phyloP scores from a whole-genome alignment of 2,113 vertebrate species.

The Hippocampus comes region DNA sequence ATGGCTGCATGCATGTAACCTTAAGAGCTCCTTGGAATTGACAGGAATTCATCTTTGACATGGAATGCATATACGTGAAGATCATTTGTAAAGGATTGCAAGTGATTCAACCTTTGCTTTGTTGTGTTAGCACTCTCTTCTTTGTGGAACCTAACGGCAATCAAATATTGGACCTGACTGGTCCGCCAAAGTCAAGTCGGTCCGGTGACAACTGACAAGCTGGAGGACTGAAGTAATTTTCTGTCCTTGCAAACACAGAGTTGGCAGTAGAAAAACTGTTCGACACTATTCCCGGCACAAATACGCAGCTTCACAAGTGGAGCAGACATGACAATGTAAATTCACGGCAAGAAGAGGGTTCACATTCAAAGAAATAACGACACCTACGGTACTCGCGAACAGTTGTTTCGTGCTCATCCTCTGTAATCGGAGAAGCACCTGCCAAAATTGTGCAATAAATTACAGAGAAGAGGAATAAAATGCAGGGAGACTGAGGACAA shows the following conservation, averaged over 20 bases:
- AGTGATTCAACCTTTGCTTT: not conserved
- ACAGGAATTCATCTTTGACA: not conserved
- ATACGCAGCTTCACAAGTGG: not conserved
- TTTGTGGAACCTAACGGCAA: not conserved
- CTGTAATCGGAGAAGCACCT: conserved; percentile 39
- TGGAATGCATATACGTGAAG: not conserved
- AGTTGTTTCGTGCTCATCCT: conserved; percentile 24
- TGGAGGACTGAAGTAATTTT: not conserved
- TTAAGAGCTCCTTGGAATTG: not conserved
- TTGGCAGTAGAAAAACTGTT: conserved; percentile 1
- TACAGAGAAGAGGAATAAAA: conserved; percentile 29
- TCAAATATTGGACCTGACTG: not conserved
- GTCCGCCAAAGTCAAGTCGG: not conserved
- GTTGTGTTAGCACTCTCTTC: not conserved
- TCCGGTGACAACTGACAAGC: not conserved
- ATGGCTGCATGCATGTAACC: not conserved
- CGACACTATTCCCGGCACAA: not conserved
- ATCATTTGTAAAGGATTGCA: not conserved
- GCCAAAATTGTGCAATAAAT: conserved; percentile 48
- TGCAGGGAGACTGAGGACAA: conserved; percentile 45
- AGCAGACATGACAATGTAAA: not conserved
- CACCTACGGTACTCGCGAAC: conserved; percentile 12
- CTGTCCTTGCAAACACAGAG: not conserved
- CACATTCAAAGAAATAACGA: conserved; percentile 12
- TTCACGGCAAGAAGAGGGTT: not conserved